A percentile compares a stretch with the other conserved stretches of the same genome.
phyloP scores from a whole-genome alignment of 2,113 vertebrate genomes.

The Delphinapterus leucas region DNA sequence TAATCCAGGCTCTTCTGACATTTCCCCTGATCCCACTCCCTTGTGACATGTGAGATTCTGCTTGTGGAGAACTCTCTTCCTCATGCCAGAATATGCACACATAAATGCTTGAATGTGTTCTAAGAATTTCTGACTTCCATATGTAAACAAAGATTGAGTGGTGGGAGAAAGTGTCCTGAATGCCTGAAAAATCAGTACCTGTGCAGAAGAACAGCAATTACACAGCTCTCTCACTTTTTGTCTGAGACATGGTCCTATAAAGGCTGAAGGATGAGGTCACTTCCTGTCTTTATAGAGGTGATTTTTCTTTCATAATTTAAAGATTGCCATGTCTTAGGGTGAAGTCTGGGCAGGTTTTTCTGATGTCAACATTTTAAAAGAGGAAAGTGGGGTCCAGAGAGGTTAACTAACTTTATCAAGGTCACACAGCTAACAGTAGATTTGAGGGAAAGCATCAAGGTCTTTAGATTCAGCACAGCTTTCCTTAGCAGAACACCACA shows the following conservation, averaged over 20 bases:
- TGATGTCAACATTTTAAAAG: neutral
- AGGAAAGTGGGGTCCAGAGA: neutral
- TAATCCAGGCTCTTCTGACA: neutral
- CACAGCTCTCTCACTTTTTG: neutral
- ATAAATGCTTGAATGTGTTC: neutral
- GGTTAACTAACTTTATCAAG: neutral
- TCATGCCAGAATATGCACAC: neutral
- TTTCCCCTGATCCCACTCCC: neutral
- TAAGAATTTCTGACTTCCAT: conserved; percentile 20
- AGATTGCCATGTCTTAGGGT: neutral
- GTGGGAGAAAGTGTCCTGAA: neutral
- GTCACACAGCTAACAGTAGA: neutral
- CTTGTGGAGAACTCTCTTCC: neutral
- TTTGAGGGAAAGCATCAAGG: neutral
- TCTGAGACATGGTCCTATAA: neutral
- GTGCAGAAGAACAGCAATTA: neutral
- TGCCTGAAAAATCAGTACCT: neutral
- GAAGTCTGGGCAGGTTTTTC: neutral
- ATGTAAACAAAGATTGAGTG: neutral
- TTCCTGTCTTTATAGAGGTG: neutral
- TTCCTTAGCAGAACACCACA: neutral
- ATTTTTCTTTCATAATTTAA: conserved; percentile 17
- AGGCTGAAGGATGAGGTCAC: neutral
- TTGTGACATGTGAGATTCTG: neutral
- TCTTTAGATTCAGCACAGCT: neutral